These are phyloP conservation scores for Todus mexicanus DNA, from an alignment of 2,797 vertebrate species.

Conservation along the genomic window DNA sequence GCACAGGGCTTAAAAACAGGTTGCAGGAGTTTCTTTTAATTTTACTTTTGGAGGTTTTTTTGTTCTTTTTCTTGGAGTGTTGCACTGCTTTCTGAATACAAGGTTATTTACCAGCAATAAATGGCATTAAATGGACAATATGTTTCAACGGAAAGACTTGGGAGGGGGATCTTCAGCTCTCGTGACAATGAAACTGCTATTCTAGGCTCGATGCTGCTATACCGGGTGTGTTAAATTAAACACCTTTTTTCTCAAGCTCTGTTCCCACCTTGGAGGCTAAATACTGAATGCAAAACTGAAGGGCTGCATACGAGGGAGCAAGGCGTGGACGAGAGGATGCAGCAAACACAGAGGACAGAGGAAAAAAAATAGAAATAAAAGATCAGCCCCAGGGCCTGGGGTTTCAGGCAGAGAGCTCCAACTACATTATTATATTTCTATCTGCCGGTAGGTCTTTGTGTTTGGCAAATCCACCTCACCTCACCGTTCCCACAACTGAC, in stretches of 20 bases:
- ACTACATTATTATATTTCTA: background rate
- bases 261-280: background rate
- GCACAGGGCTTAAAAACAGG: background rate
- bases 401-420: background rate
- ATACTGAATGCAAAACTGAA: background rate
- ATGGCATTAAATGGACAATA: accelerated
- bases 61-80: background rate
- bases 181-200: background rate
- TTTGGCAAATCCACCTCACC: background rate
- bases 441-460: background rate
- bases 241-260: background rate
- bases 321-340: background rate
- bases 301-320: background rate
- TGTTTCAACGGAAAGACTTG: background rate
- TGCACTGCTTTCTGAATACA: background rate
- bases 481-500: background rate
- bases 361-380: background rate
- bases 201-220: background rate
- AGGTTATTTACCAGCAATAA: background rate
- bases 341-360: background rate
- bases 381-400: background rate
- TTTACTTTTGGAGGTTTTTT: background rate
- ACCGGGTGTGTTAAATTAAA: background rate
- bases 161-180: background rate
- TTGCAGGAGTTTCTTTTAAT: background rate